Evolutionary conservation across 2,888 invertebrate genomes (phyloP), one percentile per base, ranked within the genome.

Genomic region (Nemapogon koenigi): DNA sequence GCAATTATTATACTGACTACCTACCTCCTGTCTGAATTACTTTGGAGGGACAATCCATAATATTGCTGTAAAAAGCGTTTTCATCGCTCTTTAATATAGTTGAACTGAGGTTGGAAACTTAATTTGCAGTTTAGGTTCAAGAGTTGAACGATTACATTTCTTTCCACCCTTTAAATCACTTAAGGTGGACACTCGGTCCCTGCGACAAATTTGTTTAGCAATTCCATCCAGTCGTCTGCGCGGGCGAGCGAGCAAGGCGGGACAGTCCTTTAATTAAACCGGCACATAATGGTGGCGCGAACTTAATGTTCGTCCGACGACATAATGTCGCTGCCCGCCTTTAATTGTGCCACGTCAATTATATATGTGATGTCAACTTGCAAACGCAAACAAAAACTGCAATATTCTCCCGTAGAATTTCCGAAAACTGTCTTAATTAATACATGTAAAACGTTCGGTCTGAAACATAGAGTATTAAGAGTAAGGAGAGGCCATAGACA

Each of bases 141-240:
- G n/a, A n/a, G n/a, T n/a, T n/a, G n/a, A 33, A 13, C 19, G 19
- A 33, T 37, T 37, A 66, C 67, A 75, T 75, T 75, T 71, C 76
- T 73, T 75, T 64, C 65, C 72, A 71, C 68, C 73, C 70, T 73
- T 76, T 78, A 78, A 78, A 78, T 78, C 76, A 78, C 76, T 78
- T 75, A 70, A 75, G 76, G 76, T 78, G 76, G 76, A 78, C 76
- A 75, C 69, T 69, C 69, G 61, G 71, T 62, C 59, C 50, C 49
- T 64, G 73, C 66, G 15, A 75, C 68, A 67, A 75, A 76, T 78
- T 78, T 78, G 76, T 75, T 78, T 70, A 70, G 76, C 67, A 73
- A 78, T 78, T 76, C 72, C 76, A 70, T 75, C 72, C 67, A 62
- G 56, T 58, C 6, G 22, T 22, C 22, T 22, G 10, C 22, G 6